These are phyloP conservation scores for Laterallus jamaicensis DNA, from an alignment of 2,113 vertebrate species.

Conservation along the genomic window DNA sequence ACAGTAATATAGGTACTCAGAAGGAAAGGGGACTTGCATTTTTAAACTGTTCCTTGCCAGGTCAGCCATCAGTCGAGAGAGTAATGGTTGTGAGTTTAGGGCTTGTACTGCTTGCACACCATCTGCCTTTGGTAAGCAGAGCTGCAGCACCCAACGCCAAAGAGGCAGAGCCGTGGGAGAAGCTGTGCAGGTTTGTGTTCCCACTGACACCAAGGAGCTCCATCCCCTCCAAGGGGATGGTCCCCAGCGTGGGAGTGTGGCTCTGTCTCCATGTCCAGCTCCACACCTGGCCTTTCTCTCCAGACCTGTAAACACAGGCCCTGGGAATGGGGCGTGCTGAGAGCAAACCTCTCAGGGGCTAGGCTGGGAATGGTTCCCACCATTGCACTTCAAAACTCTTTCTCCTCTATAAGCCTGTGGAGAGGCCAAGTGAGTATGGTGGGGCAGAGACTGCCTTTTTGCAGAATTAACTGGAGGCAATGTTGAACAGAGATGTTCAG, in stretches of 20 bases:
- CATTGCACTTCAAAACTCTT: not conserved
- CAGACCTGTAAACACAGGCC: not conserved
- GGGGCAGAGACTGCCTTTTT: not conserved
- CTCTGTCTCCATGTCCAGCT: not conserved
- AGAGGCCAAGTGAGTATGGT: not conserved
- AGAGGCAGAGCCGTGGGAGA: not conserved
- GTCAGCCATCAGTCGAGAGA: not conserved
- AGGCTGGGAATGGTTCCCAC: not conserved
- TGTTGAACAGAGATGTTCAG: not conserved
- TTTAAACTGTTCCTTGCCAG: not conserved
- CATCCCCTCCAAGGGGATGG: not conserved
- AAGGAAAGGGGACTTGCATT: not conserved
- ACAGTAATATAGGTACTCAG: not conserved
- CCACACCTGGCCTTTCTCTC: not conserved
- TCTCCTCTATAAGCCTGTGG: not conserved
- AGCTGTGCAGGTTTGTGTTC: not conserved
- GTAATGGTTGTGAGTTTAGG: not conserved
- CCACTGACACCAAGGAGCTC: not conserved
- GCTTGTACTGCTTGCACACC: not conserved
- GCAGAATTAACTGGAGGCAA: not conserved
- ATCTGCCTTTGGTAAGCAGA: not conserved
- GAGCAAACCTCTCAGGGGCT: not conserved
- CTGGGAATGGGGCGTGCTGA: not conserved
- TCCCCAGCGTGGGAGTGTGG: fast-evolving
- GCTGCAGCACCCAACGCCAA: not conserved